phyloP scores from a whole-genome alignment of 2,888 invertebrate species.

The Spodoptera littoralis region DNA sequence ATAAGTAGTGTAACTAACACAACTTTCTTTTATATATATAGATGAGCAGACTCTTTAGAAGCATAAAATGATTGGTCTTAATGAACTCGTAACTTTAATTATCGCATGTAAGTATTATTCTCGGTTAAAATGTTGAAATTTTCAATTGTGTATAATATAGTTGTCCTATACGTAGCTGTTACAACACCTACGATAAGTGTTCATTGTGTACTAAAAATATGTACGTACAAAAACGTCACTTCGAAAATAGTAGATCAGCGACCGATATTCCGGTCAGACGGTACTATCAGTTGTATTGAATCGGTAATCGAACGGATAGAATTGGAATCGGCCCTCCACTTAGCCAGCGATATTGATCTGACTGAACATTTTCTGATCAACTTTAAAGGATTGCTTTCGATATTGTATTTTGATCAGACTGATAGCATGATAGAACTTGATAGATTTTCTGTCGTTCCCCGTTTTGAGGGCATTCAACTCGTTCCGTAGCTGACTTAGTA shows the following conservation, averaged over 20 bases:
- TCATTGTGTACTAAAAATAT: constrained; percentile 39
- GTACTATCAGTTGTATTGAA: constrained; percentile 32
- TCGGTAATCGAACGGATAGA: constrained; percentile 44
- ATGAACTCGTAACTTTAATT: too few species aligned
- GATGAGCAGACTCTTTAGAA: too few species aligned
- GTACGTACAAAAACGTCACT: constrained; percentile 19
- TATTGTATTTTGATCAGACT: constrained; percentile 40
- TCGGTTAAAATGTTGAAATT: too few species aligned
- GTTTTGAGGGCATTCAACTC: constrained; percentile 18
- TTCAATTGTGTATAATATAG: too few species aligned
- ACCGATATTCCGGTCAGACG: constrained; percentile 44
- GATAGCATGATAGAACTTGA: constrained; percentile 35
- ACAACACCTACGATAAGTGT: too few species aligned
- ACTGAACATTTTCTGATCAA: constrained; percentile 31
- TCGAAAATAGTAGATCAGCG: constrained; percentile 54
- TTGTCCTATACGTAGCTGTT: too few species aligned
- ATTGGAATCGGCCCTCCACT: constrained; percentile 49
- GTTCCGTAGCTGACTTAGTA: not conserved
- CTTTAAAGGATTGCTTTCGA: constrained; percentile 37
- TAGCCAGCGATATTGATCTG: constrained; percentile 39
- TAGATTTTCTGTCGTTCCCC: constrained; percentile 17
- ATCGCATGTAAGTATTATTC: too few species aligned
- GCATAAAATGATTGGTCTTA: too few species aligned
- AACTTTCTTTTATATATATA: too few species aligned
- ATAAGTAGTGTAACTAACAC: too few species aligned